These are phyloP conservation scores for Cotesia congregata DNA, from an alignment of 2,888 invertebrate genomes.

Conservation along the genomic window DNA sequence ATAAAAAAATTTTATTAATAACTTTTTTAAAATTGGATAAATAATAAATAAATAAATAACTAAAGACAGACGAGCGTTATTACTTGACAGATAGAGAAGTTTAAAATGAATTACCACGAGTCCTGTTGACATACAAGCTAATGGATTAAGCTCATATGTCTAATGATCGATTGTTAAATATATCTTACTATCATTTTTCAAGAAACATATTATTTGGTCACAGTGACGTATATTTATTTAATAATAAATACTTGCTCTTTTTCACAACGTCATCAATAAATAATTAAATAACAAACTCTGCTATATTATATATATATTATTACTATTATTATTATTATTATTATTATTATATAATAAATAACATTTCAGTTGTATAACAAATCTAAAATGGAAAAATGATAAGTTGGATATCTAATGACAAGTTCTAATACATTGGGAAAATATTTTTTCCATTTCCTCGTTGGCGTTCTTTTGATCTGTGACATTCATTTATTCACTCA, in stretches of 20 bases:
- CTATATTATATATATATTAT: background rate
- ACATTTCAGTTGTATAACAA: background rate
- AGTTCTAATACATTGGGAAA: background rate
- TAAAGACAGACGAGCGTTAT: constrained; percentile 1
- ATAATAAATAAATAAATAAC: background rate
- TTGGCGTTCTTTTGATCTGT: background rate
- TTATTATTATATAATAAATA: background rate
- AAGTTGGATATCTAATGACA: background rate
- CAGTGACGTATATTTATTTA: background rate
- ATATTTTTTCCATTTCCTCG: background rate
- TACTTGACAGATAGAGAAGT: constrained; percentile 13
- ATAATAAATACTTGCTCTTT: background rate
- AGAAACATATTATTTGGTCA: background rate
- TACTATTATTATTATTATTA: background rate
- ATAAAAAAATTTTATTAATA: background rate
- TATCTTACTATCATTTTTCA: background rate
- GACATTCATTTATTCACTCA: background rate
- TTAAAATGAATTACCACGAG: constrained; percentile 9
- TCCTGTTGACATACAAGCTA: constrained; percentile 2
- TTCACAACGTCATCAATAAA: background rate
- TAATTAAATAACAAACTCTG: background rate
- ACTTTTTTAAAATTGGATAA: constrained; percentile 15
- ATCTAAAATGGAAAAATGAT: background rate
- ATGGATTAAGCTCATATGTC: constrained; percentile 14
- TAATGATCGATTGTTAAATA: constrained; percentile 14